Base-by-base conservation (phyloP, 2,113 vertebrate genomes). In the Probosciger aterrimus region DNA sequence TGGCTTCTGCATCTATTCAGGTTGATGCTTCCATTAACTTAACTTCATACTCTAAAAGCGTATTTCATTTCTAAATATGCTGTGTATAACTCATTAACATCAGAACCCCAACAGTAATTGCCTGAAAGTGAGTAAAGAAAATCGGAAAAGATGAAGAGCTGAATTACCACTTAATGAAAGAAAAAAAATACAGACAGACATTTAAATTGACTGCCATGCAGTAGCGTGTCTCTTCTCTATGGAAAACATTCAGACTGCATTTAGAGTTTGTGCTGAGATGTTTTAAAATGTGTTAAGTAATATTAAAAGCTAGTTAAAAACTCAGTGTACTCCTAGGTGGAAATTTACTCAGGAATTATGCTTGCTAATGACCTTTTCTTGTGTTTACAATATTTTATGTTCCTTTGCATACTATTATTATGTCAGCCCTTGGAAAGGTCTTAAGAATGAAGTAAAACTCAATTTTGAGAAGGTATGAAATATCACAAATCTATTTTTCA, bases 121-220 rank as follows among this genome's bases (percentile, higher is more conserved):
- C 97, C 81, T 98, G 96, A 97, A 96, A 98, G 97, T 96, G 96
- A 98, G 97, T 96, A 97, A 97, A 98, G 97, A 97, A 98, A 97
- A 98, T 97, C 86, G 33, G 87, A 86, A 96, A 96, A 97, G 95
- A 98, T 97, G 97, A 98, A 97, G 96, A 97, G 97, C 94, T 97
- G 97, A 98, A 98, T 98, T 98, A 96, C 95, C 92, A 97, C 97
- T 97, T 98, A 98, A 98, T 98, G 98, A 98, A 98, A 97, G 95
- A 55, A 96, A 97, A 97, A 97, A 86, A 62, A 80, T 64, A 90
- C 35, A 97, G 90, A 95, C 89, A 97, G 82, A 81, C 64, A 92
- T 95, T 96, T 97, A 98, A 98, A 98, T 96, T 96, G 76, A 82
- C 97, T 98, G 92, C 90, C 41, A 88, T 75, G 57, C 18, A 60